A percentile compares a stretch with the other conserved stretches of the same genome.
These are phyloP conservation scores for Drosophila aldrichi DNA, from an alignment of 2,888 invertebrate species.

Conservation along the genomic window DNA sequence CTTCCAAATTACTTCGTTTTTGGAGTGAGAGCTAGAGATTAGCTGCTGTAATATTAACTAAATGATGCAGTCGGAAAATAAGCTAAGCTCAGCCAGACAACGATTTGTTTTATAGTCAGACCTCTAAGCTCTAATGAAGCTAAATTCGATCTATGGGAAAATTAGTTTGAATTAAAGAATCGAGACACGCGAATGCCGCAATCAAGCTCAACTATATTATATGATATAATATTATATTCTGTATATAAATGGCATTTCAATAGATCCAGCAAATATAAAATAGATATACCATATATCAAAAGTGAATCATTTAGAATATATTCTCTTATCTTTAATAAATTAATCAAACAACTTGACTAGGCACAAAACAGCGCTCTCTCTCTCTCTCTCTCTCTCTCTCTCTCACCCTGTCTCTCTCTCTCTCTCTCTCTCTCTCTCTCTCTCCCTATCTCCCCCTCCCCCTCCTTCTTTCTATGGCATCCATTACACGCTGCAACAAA, in stretches of 20 bases:
- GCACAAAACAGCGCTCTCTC: background rate
- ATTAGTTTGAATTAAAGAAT: background rate
- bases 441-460: too few relatives aligned
- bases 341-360: background rate
- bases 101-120: conserved; percentile 1
- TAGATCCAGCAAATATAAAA: background rate
- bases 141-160: background rate
- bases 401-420: background rate
- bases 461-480: too few relatives aligned
- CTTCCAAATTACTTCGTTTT: conserved; percentile 40
- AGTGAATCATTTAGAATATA: background rate
- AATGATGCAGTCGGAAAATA: conserved; percentile 14
- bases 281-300: background rate
- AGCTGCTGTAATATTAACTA: conserved; percentile 14
- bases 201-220: background rate
- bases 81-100: background rate
- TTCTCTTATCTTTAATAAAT: background rate
- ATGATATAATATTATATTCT: background rate
- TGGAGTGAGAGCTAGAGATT: background rate
- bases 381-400: background rate
- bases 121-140: background rate
- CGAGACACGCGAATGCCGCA: background rate
- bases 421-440: background rate
- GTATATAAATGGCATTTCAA: background rate
- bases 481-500: background rate